Conservation (phyloP, 1,140 invertebrate genomes). For the Grapholita molesta region DNA sequence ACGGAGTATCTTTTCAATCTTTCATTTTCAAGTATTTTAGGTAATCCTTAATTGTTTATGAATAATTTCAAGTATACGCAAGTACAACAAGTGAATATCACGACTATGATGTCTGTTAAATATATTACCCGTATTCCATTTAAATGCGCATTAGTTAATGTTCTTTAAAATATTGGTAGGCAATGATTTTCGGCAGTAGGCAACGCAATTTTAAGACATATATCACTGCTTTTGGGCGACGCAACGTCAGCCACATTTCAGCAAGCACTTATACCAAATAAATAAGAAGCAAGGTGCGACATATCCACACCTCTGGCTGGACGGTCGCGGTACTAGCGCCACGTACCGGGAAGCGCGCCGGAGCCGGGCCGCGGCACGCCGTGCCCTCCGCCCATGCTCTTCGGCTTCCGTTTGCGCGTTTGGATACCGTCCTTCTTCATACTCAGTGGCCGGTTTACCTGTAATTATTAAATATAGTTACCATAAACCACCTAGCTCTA, state of each 20-base stretch:
- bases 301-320: background rate
- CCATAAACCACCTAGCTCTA: too few relatives aligned
- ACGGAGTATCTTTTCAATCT: too few relatives aligned
- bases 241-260: background rate
- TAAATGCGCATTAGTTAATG: background rate
- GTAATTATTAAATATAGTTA: too few relatives aligned
- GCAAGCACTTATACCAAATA: background rate
- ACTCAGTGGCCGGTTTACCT: conserved; percentile 92
- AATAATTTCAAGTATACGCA: too few relatives aligned
- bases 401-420: conserved; percentile 93
- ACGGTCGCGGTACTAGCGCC: conserved; percentile 13
- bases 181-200: background rate
- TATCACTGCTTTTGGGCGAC: background rate
- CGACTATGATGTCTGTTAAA: background rate
- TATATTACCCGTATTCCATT: background rate
- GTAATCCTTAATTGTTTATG: too few relatives aligned
- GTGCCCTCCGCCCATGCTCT: conserved; percentile 75
- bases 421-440: conserved; percentile 99
- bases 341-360: conserved; percentile 51
- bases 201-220: background rate
- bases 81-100: too few relatives aligned
- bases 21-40: too few relatives aligned
- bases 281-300: background rate
- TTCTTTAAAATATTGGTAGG: background rate
- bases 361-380: conserved; percentile 44